phyloP scores from a whole-genome alignment of 1,140 invertebrate species.

The Zaprionus ornatus region DNA sequence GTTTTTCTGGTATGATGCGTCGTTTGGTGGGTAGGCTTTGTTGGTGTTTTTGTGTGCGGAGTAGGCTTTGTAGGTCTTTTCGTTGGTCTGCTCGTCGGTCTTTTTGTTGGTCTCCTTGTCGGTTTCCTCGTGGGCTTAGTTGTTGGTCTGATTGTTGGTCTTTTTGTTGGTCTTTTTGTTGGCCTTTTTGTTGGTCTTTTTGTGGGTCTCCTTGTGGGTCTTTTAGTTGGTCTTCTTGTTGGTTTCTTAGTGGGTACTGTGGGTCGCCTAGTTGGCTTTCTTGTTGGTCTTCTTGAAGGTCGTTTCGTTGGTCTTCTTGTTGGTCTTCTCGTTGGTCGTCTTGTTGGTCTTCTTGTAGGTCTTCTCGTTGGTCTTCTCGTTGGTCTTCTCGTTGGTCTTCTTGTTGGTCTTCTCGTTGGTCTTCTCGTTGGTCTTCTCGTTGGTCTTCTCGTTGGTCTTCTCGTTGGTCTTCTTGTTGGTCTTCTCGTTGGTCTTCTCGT shows the following conservation, averaged over 20 bases:
- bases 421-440: not conserved
- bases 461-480: not conserved
- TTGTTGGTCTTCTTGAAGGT: not conserved
- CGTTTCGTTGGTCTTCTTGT: not conserved
- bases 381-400: not conserved
- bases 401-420: not conserved
- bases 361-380: not conserved
- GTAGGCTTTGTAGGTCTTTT: not conserved
- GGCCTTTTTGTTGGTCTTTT: not conserved
- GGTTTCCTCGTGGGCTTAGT: not conserved
- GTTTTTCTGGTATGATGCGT: not conserved
- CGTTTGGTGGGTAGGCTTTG: slow-evolving; percentile 4
- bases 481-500: not conserved
- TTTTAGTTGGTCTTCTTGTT: not conserved
- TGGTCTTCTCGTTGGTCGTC: not conserved
- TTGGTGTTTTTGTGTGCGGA: not conserved
- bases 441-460: not conserved
- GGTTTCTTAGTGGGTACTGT: not conserved
- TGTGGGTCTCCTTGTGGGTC: not conserved
- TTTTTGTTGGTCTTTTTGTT: too few relatives aligned
- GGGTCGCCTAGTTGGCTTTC: not conserved
- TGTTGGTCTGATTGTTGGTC: not conserved
- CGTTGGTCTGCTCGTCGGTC: not conserved
- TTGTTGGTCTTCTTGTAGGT: not conserved
- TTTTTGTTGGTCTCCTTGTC: slow-evolving; percentile 1